Percentiles rank a stretch among this genome's conserved stretches.
These are phyloP conservation scores for Pontoporia blainvillei DNA, from an alignment of 2,113 vertebrate genomes.

Conservation along the genomic window DNA sequence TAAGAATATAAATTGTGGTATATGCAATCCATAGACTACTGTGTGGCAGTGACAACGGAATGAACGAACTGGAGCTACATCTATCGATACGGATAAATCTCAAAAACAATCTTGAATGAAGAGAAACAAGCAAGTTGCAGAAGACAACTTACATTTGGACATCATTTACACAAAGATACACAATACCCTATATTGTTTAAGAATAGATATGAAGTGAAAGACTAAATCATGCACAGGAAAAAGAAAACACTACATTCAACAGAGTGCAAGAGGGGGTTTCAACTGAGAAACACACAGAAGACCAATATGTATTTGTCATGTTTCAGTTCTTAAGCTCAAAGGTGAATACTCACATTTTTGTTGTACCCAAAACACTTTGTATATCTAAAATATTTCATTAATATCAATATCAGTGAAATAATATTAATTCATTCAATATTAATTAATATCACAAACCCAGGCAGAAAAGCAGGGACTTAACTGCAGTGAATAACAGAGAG, in stretches of 20 bases:
- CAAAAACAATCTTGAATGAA: not conserved
- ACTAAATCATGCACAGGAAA: not conserved
- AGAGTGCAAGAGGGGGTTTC: not conserved
- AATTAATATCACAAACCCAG: not conserved
- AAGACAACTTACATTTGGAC: not conserved
- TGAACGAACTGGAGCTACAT: not conserved
- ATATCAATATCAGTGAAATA: not conserved
- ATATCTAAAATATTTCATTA: not conserved
- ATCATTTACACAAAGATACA: not conserved
- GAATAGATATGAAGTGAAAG: not conserved
- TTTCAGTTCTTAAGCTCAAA: conserved; percentile 13
- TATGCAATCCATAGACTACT: not conserved
- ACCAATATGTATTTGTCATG: not conserved
- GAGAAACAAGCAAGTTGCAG: not conserved
- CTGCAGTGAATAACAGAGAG: not conserved
- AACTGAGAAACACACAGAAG: not conserved
- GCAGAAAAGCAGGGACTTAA: not conserved
- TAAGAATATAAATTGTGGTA: not conserved
- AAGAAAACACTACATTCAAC: not conserved
- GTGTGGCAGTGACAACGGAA: not conserved
- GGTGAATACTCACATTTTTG: not conserved
- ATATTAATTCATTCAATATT: not conserved
- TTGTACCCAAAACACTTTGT: not conserved
- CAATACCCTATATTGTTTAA: not conserved
- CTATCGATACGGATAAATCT: not conserved